Conservation (phyloP, 2,113 vertebrate genomes). For the Sciurus niger region DNA sequence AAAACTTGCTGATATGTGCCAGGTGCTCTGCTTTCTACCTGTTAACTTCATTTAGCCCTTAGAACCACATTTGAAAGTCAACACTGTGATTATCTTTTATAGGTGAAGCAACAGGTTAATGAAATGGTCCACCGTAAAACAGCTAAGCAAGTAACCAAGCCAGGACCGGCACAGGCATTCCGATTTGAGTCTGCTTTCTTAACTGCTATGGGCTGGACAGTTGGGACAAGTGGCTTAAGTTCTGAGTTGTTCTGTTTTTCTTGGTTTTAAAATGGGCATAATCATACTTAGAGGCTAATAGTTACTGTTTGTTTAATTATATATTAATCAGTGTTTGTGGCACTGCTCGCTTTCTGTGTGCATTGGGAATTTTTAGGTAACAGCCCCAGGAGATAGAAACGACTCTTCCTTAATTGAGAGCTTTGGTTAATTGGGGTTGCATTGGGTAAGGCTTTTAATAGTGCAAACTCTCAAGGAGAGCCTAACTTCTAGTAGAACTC, state of each 20-base stretch:
- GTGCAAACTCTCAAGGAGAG: conserved; percentile 31
- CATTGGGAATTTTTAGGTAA: conserved; percentile 54
- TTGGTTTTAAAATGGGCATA: conserved; percentile 47
- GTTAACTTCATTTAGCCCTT: not conserved
- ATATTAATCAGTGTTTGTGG: not conserved
- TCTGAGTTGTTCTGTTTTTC: conserved; percentile 15
- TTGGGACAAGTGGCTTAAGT: not conserved
- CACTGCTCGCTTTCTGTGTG: conserved; percentile 14
- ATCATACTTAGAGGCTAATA: not conserved
- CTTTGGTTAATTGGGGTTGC: conserved; percentile 69
- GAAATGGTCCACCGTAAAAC: not conserved
- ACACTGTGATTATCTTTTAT: not conserved
- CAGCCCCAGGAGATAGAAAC: conserved; percentile 53
- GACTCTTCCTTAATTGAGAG: conserved; percentile 36
- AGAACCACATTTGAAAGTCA: not conserved
- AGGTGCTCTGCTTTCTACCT: not conserved
- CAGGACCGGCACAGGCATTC: not conserved
- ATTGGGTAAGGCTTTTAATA: conserved; percentile 44
- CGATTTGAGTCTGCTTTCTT: not conserved
- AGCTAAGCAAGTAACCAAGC: not conserved
- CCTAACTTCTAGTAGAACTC: conserved; percentile 25
- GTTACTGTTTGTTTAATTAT: not conserved
- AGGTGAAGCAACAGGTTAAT: not conserved
- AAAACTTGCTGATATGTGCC: not conserved
- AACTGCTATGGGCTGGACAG: not conserved